These are phyloP conservation scores for Conopomorpha cramerella DNA, from an alignment of 1,140 invertebrate species.

Conservation along the genomic window DNA sequence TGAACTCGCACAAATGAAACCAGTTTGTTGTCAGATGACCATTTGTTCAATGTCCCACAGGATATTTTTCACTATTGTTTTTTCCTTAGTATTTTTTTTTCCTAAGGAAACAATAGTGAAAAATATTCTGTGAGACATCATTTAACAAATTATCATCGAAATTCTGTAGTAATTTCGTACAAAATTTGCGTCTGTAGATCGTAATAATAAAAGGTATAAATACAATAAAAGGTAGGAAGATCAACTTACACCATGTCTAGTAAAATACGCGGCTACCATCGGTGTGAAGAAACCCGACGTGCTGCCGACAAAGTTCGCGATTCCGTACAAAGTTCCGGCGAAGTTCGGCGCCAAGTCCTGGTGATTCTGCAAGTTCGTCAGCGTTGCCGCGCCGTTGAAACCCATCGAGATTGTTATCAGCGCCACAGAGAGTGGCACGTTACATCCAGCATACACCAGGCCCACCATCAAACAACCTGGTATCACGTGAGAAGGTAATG, in stretches of 20 bases:
- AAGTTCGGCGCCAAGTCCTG: slow-evolving; percentile 81
- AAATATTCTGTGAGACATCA: too few species aligned
- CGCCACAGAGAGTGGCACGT: slow-evolving; percentile 64
- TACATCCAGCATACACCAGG: slow-evolving; percentile 70
- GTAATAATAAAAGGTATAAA: too few species aligned
- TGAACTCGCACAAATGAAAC: too few species aligned
- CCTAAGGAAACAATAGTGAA: too few species aligned
- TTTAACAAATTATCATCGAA: too few species aligned
- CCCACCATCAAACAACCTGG: slow-evolving; percentile 70
- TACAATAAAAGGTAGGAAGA: slow-evolving; percentile 4
- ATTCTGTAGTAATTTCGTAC: too few species aligned
- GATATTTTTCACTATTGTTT: too few species aligned
- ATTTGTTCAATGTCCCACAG: too few species aligned
- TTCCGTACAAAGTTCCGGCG: slow-evolving; percentile 76
- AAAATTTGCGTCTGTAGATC: too few species aligned
- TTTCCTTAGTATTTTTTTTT: too few species aligned
- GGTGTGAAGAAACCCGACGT: slow-evolving; percentile 77
- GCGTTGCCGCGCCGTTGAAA: slow-evolving; percentile 81
- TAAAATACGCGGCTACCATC: slow-evolving; percentile 70
- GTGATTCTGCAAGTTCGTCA: slow-evolving; percentile 83
- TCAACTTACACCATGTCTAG: slow-evolving; percentile 63
- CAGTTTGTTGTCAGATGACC: too few species aligned
- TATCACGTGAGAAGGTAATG: slow-evolving; percentile 71
- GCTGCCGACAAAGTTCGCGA: slow-evolving; percentile 74
- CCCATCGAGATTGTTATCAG: slow-evolving; percentile 77